Evolutionary conservation across 1,140 invertebrate species (phyloP), one percentile per base, ranked within the genome.

Genomic region (Sitophilus oryzae): DNA sequence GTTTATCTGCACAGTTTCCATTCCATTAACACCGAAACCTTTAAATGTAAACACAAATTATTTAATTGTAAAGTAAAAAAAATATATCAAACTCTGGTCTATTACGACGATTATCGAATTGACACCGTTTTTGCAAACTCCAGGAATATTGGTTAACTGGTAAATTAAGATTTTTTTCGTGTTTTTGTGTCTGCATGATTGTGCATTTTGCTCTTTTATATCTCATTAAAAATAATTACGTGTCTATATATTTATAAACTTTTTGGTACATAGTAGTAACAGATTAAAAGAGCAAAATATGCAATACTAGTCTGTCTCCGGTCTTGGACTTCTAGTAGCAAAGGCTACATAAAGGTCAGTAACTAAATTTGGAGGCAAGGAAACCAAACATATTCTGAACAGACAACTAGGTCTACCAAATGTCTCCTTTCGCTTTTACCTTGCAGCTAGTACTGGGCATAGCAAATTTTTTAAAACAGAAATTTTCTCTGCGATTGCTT

Each of bases 311-410:
- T 47, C 55, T 48, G 46, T 51, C 41, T 62, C 30, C 47, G 60
- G 62, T 64, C 51, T 61, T 55, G 61, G 61, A 60, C 68, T 56
- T 58, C 68, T 58, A 55, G 65, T 69, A 68, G 66, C 64, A 60
- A 68, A 65, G 68, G 68, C 68, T 67, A 64, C 64, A 65, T 43
- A 35, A 66, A 70, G 68, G 68, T 70, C 62, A 67, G 68, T 70
- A 59, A 35, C 15, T 21, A 10, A 49, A 36, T 38, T 16, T 49
- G n/a, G 21, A 14, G 21, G 44, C 15, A 10, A 35, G 21, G 22
- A 35, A 41, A 18, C 25, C 6, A 37, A 0, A 25, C 37, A 18
- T 3, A 20, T 3, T 8, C 19, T 34, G 14, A 41, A 48, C 10
- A 19, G 11, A n/a, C 41, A 25, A 37, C 20, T 37, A 36, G 43